Evolutionary conservation across 2,888 invertebrate genomes (phyloP), one percentile per base, ranked within the genome.

Genomic region (Ceratothoa steindachneri): DNA sequence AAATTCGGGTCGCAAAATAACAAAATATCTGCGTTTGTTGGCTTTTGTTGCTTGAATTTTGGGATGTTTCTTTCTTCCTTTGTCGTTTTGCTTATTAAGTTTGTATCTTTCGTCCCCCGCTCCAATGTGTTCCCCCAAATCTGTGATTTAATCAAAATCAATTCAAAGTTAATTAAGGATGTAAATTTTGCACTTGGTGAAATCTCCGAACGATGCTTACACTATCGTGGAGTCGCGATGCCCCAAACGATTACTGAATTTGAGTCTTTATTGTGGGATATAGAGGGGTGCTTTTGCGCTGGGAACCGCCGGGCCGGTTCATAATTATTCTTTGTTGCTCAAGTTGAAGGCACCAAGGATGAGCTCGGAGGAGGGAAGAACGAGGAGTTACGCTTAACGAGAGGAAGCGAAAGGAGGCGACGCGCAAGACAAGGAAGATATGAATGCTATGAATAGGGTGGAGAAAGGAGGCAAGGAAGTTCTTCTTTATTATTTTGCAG

Each of bases 241-340:
- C 69, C 24, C 28, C 64, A 71, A 71, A 69, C 52, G 69, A 69
- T 52, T 29, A 53, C 12, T 52, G 41, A 15, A 41, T 41, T 41
- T 41, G 15, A 41, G 41, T 41, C 41, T 41, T 41, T 41, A 52
- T 12, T 29, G n/a, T 28, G 52, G 69, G 30, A 30, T n/a, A 30
- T 29, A 19, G 30, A 67, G 27, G 28, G 27, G 27, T 19, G 65
- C 28, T 65, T 65, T 22, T 65, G 41, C 41, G 15, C 15, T 41
- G 41, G 41, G 41, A 15, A 9, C 41, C 7, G 5, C 41, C 15
- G 41, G 7, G 7, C 41, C 41, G 41, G 15, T 41, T 41, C 41
- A 41, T 41, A 41, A 41, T 41, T 41, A 41, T 41, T 5, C 41
- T 41, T 15, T 41, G 41, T 41, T 41, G 41, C 41, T 41, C 7